Evolutionary conservation across 1,140 invertebrate species (phyloP), one percentile per base, ranked within the genome.

Genomic region (Philopotamus ludificatus): DNA sequence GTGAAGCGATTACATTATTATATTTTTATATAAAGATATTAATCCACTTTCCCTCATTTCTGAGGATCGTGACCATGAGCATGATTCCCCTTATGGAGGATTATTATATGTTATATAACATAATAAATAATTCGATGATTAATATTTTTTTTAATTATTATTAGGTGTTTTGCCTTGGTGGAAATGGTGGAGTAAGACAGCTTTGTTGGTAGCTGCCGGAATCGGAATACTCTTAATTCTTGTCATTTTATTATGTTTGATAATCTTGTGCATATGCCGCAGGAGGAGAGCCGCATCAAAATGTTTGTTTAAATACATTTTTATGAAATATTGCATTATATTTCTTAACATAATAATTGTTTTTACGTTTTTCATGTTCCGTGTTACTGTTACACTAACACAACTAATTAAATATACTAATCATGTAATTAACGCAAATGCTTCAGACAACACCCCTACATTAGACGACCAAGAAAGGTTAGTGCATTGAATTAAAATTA

Each of bases 221-320:
- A 55, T 64, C 3, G 60, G 64, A 3, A 63, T 70, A 8, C 50
- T 91, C 41, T 82, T 94, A 51, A 76, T 94, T 44, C 84, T 91
- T 65, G 86, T 92, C 45, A 84, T 93, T 51, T 86, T 94, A 63
- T 86, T 93, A 61, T 91, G 90, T 76, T 85, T 92, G 73, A 86
- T 91, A 70, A 90, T 94, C 72, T 89, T 91, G 72, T 84, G 92
- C 72, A 85, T 93, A 64, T 93, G 91, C 75, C 81, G 89, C 64
- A 83, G 88, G 61, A 91, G 90, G 77, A 81, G 90, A 51, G 64
- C 65, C 49, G 86, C 88, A 70, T 89, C 90, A 72, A 93, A 93
- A 87, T 93, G 91, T 94, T 81, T 92, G 91, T 92, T 72, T 70
- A 22, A 15, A 21, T 42, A 50, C 23, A 42, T 42, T 10, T 42